These are phyloP conservation scores for Phoenicopterus ruber DNA, from an alignment of 2,113 vertebrate species.

Conservation along the genomic window DNA sequence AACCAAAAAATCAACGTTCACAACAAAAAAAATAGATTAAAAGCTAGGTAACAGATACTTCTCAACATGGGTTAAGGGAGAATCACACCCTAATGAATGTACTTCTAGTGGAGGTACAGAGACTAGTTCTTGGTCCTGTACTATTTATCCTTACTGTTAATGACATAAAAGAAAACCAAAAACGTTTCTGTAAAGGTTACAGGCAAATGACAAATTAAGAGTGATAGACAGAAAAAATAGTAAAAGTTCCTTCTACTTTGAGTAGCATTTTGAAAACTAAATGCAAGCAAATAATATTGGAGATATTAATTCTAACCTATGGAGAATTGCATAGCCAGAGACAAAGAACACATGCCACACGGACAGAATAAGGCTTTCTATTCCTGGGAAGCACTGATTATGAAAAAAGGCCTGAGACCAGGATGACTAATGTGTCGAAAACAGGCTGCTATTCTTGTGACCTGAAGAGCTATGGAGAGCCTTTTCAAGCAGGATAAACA, in stretches of 20 bases:
- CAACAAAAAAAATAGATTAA: background rate
- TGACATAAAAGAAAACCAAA: background rate
- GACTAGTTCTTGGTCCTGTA: background rate
- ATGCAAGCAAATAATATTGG: background rate
- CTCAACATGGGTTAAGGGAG: background rate
- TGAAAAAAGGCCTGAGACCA: constrained; percentile 8
- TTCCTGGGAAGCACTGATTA: constrained; percentile 24
- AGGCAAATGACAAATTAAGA: background rate
- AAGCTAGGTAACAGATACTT: background rate
- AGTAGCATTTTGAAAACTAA: background rate
- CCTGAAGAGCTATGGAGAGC: constrained; percentile 55
- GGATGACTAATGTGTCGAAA: constrained; percentile 31
- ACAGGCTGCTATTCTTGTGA: constrained; percentile 55
- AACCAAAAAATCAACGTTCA: background rate
- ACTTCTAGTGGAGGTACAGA: background rate
- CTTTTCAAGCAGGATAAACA: constrained; percentile 44
- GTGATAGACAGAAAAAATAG: background rate
- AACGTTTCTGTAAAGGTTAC: background rate
- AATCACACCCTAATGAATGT: background rate
- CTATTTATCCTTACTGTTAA: background rate
- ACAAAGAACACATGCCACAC: background rate
- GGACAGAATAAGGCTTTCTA: constrained; percentile 14
- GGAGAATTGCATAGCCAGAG: background rate
- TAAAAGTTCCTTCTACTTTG: background rate
- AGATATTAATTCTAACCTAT: background rate